phyloP scores from a whole-genome alignment of 2,113 vertebrate species.

The Takifugu flavidus region DNA sequence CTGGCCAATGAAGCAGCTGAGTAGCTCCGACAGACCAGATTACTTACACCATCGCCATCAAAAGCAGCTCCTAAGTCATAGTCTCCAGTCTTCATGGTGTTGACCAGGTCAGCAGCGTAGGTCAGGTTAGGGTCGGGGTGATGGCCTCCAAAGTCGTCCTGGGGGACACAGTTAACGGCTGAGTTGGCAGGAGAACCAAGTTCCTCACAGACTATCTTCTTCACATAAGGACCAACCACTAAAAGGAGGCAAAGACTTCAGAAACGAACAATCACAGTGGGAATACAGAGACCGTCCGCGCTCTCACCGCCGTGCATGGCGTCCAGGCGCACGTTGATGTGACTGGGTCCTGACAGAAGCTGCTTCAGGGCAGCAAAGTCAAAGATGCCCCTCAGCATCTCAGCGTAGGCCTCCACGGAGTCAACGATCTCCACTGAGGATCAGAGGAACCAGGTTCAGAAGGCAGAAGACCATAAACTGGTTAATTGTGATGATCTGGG shows the following conservation, averaged over 20 bases:
- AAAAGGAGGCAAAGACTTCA: conserved; percentile 1
- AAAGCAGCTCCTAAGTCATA: conserved; percentile 97
- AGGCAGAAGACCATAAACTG: not conserved
- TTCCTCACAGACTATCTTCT: conserved; percentile 95
- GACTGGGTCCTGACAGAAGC: conserved; percentile 87
- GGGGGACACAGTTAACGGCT: conserved; percentile 88
- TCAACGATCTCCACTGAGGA: conserved; percentile 98
- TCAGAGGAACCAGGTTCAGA: not conserved
- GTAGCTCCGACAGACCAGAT: no score
- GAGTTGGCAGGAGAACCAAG: conserved; percentile 91
- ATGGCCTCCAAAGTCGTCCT: conserved; percentile 96
- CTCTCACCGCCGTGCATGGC: conserved; percentile 95
- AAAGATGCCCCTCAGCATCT: conserved; percentile 93
- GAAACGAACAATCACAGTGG: not conserved
- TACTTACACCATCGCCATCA: conserved; percentile 93
- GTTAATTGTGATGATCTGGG: not conserved
- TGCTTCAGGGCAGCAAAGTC: conserved; percentile 91
- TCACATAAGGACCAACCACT: conserved; percentile 96
- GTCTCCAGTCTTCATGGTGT: conserved; percentile 91
- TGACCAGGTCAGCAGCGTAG: conserved; percentile 93
- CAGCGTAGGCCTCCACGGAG: conserved; percentile 89
- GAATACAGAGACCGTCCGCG: not conserved
- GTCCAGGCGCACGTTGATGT: conserved; percentile 90
- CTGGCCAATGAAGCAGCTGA: no score
- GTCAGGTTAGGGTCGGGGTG: conserved; percentile 98